Base-by-base conservation (phyloP, 2,797 vertebrate species). In the Yasuhikotakia modesta region DNA sequence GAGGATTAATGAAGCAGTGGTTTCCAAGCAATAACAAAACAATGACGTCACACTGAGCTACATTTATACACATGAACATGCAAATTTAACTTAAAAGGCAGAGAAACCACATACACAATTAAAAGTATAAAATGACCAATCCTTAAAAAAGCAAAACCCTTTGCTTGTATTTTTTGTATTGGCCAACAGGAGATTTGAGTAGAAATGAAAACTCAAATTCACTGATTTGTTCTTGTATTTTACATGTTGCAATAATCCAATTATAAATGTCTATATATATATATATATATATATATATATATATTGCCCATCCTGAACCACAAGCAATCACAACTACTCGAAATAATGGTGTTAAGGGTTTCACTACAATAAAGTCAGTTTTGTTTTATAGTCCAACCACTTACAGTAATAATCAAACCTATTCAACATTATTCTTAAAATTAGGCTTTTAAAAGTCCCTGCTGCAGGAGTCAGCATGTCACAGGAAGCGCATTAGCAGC, bases 1-100 rank as follows among this genome's bases (percentile, higher is more conserved):
- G 80, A 86, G 85, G 86, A 87, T 87, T 86, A 87, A 88, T 88
- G 83, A 64, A 84, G 83, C 55, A 65, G 73, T 73, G 22, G 58
- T 66, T 70, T 67, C 48, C 65, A 70, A 63, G 72, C 71, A 75
- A 78, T 81, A 82, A 82, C 75, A 76, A 84, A 70, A 75, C 46
- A 46, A 67, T 85, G 22, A 66, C 19, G 50, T 17, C 39, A 46
- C n/a, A 66, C 14, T 24, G 60, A 27, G 52, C 65, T 39, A 52
- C 2, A 2, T 63, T 12, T 39, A 39, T 39, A 39, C 35, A 39
- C 0, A 10, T 39, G 35, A 8, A 10, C 35, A 39, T 39, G 65
- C 14, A 65, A 4, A 58, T 57, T 46, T n/a, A 19, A 24, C 35
- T 39, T 39, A 39, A 39, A 39, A 39, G 7, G 11, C 35, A 39